Evolutionary conservation across 2,797 vertebrate species (phyloP).

Genomic region (Catamblyrhynchus diadema): DNA sequence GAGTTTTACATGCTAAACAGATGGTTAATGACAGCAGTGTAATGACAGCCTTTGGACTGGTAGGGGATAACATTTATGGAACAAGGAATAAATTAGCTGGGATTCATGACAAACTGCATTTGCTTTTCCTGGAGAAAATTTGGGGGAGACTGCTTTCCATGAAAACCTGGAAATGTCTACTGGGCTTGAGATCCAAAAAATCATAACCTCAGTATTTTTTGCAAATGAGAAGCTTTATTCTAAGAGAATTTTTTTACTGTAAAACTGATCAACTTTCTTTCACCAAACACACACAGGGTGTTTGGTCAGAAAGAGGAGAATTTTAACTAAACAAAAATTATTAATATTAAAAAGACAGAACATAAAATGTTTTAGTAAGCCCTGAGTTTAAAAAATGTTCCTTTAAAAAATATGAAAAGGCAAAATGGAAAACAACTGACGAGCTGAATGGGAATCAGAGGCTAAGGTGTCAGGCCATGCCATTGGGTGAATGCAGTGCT

Average conservation of each 20-base stretch:
- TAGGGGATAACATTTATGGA: conserved; percentile 18
- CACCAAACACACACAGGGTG: not conserved
- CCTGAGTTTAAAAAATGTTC: not conserved
- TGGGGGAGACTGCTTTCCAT: not conserved
- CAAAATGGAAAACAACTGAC: not conserved
- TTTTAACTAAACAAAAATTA: not conserved
- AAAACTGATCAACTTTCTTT: not conserved
- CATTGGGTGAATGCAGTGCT: fast-evolving
- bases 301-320: not conserved
- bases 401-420: not conserved
- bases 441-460: not conserved
- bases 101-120: not conserved
- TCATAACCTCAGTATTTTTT: not conserved
- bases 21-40: conserved; percentile 37
- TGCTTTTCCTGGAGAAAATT: not conserved
- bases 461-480: not conserved
- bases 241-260: not conserved
- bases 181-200: not conserved
- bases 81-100: not conserved
- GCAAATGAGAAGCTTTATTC: not conserved
- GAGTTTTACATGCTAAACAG: conserved; percentile 59
- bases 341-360: not conserved
- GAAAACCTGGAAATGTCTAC: not conserved
- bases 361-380: not conserved
- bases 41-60: conserved; percentile 27